Evolutionary conservation across 2,797 vertebrate species (phyloP), one percentile per base, ranked within the genome.

Genomic region (Agapornis canus): DNA sequence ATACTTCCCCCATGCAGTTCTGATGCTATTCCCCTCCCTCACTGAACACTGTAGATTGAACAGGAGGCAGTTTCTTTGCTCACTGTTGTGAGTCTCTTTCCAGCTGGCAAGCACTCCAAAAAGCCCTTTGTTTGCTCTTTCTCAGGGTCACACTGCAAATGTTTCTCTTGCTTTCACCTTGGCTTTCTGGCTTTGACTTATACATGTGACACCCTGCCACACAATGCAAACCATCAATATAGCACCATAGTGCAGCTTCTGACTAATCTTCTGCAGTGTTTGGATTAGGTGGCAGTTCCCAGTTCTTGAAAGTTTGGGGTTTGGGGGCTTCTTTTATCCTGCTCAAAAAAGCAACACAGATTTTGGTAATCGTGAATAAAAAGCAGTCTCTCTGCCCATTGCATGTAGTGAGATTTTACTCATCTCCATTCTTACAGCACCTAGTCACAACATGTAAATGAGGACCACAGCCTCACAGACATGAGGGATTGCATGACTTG

Each of bases 121-220:
- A 68, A 87, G 69, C 90, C 84, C 93, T 73, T 14, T 96, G 93
- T 96, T 96, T 96, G 89, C 93, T 96, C 69, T 95, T 85, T 90
- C 82, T 92, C 94, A 94, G 95, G 90, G 94, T 96, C 93, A 89
- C 3, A 20, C 84, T 95, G 90, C 94, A 91, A 89, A 93, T 95
- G 90, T 90, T 95, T 94, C 82, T 94, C 88, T 91, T 77, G 92
- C 69, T 95, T 94, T 94, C 89, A 86, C 94, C 94, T 96, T 93
- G 92, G 93, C 80, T 90, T 66, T 72, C 76, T 97, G 93, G 92
- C 82, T 64, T 56, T 42, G 64, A 5, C 43, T 87, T 9, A 6
- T 82, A 79, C 92, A 92, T 69, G 71, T 73, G 94, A 92, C 59
- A 12, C 91, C 69, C 48, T n/a, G 26, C 59, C 45, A 37, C 63